Evolutionary conservation across 2,113 vertebrate species (phyloP), one percentile per base, ranked within the genome.

Genomic region (Pavo muticus): DNA sequence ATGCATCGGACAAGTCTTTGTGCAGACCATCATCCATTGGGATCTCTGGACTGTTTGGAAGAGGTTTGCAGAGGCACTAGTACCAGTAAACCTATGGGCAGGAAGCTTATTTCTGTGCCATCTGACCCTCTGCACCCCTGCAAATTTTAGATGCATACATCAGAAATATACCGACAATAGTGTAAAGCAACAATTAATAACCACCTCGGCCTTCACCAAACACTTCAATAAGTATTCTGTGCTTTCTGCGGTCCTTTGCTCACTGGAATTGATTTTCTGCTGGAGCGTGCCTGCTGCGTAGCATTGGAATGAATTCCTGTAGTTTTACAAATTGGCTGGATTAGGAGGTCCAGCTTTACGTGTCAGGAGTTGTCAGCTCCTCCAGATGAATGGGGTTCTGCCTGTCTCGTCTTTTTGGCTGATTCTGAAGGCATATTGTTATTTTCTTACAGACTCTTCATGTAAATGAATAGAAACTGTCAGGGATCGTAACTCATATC

Each of bases 231-330:
- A 85, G 78, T 59, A 67, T 91, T 95, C 84, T 91, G 60, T 83
- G 78, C 71, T 83, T 83, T 85, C 64, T 35, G 32, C 68, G 63
- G 67, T 63, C 59, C 64, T 82, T 85, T 79, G 37, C 71, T 93
- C 0, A 0, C 70, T 91, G 88, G 64, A 88, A 95, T 91, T 94
- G 93, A 93, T 96, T 95, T 95, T 95, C 75, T 87, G 71, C 54
- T 92, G 87, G 74, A 91, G 68, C 0, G 6, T 76, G 48, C 87
- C 94, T 70, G 54, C 84, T 57, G 29, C 67, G 75, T 40, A 87
- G 82, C 74, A 37, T 71, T 71, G 75, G 90, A 92, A 95, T 94
- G 87, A 92, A 68, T 88, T 91, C 60, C 68, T 74, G 84, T 85
- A 87, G 78, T 72, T 83, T 68, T 86, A 90, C 93, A 88, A 89